Conservation (phyloP, 2,888 invertebrate genomes). For the Drosophila macrospina region DNA sequence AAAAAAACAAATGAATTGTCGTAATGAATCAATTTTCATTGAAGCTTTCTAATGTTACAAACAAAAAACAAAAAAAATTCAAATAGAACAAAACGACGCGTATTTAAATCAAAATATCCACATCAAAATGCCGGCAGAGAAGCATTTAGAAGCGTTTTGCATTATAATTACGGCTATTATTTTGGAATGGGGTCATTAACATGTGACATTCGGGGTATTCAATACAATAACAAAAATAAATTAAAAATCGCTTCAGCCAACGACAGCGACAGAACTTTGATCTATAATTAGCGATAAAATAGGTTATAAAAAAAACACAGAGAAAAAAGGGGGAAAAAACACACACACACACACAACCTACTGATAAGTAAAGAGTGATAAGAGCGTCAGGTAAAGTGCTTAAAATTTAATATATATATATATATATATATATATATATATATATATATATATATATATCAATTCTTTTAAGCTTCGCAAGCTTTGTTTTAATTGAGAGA, state of each 20-base stretch:
- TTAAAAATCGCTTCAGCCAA: slow-evolving; percentile 27
- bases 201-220: slow-evolving; percentile 50
- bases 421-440: slow-evolving; percentile 5
- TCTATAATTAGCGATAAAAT: slow-evolving; percentile 70
- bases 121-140: slow-evolving; percentile 16
- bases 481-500: slow-evolving; percentile 57
- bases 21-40: slow-evolving; percentile 23
- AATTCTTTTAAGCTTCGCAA: background rate
- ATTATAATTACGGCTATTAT: slow-evolving; percentile 74
- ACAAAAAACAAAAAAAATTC: background rate
- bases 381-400: slow-evolving; percentile 48
- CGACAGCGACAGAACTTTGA: slow-evolving; percentile 43
- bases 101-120: slow-evolving; percentile 12
- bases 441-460: slow-evolving; percentile 17
- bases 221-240: slow-evolving; percentile 16
- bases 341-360: too few relatives aligned
- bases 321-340: too few relatives aligned
- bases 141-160: slow-evolving; percentile 70
- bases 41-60: slow-evolving; percentile 1
- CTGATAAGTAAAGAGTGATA: slow-evolving; percentile 58
- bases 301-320: slow-evolving; percentile 48
- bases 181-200: slow-evolving; percentile 73
- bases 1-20: background rate
- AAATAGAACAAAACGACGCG: background rate
- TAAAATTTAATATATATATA: slow-evolving; percentile 18